Evolutionary conservation across 2,888 invertebrate species (phyloP).

Genomic region (Noctua janthina): DNA sequence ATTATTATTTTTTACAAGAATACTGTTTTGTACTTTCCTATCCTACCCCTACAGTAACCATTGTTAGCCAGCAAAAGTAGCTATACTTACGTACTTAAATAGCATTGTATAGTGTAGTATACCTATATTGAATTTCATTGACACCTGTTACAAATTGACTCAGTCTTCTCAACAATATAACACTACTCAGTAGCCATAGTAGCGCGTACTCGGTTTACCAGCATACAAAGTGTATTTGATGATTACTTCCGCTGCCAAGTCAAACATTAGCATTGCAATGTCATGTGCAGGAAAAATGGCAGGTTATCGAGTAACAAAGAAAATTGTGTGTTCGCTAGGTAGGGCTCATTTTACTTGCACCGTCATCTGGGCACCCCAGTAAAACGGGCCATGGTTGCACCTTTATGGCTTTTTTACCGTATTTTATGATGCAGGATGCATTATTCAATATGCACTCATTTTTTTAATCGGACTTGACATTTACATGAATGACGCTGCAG

Average conservation of each 20-base stretch:
- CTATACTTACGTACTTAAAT: no score
- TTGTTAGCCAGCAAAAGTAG: background rate
- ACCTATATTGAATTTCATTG: conserved; percentile 19
- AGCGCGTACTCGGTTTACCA: background rate
- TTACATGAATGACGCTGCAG: background rate
- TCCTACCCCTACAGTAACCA: background rate
- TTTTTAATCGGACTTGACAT: background rate
- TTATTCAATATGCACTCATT: background rate
- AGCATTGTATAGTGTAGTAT: background rate
- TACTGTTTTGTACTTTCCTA: background rate
- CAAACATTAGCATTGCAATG: conserved; percentile 17
- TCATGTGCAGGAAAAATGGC: background rate
- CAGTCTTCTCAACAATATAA: background rate
- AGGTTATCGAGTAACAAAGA: background rate
- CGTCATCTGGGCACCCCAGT: background rate
- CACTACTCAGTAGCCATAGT: background rate
- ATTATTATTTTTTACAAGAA: background rate
- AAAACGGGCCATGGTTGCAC: background rate
- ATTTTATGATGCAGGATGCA: background rate
- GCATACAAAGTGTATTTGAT: conserved; percentile 22
- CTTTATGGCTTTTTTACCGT: no score
- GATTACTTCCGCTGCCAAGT: conserved; percentile 13
- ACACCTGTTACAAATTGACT: conserved; percentile 24
- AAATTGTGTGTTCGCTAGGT: background rate
- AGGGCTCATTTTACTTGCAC: background rate